Conservation (phyloP, 1,140 invertebrate species). For the Charaxes varanes region DNA sequence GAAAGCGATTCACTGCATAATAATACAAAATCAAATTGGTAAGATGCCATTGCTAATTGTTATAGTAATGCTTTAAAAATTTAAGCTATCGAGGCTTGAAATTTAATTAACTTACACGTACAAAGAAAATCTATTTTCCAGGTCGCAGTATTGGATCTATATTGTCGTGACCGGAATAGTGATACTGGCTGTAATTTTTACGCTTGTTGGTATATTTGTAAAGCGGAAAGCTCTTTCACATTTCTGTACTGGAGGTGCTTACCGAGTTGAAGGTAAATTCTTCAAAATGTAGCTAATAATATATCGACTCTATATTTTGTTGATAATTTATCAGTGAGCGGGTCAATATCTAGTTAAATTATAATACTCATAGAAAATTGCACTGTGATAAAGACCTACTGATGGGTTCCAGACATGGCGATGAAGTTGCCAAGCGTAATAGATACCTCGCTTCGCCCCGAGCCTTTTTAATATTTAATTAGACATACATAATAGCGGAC, state of each 20-base stretch:
- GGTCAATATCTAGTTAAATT: too few species aligned
- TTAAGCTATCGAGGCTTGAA: neutral
- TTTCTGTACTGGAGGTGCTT: slow-evolving; percentile 21
- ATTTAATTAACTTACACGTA: neutral
- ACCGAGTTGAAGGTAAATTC: slow-evolving; percentile 25
- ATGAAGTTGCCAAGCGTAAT: too few species aligned
- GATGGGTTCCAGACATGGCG: too few species aligned
- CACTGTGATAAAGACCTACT: too few species aligned
- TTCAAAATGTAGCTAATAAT: neutral
- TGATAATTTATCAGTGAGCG: too few species aligned
- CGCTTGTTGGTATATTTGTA: slow-evolving; percentile 7
- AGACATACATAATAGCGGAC: too few species aligned
- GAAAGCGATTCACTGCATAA: too few species aligned
- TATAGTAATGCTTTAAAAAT: neutral
- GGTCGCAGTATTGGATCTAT: slow-evolving; percentile 12
- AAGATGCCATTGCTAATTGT: too few species aligned
- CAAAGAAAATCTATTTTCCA: slow-evolving; percentile 3
- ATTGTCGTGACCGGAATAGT: slow-evolving; percentile 3
- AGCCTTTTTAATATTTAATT: too few species aligned
- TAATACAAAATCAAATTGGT: too few species aligned
- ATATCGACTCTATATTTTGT: neutral
- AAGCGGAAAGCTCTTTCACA: slow-evolving; percentile 13
- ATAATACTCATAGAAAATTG: too few species aligned
- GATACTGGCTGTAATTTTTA: neutral
- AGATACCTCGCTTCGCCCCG: too few species aligned